phyloP scores from a whole-genome alignment of 1,140 invertebrate species.

The Pseudomyrmex sp. region DNA sequence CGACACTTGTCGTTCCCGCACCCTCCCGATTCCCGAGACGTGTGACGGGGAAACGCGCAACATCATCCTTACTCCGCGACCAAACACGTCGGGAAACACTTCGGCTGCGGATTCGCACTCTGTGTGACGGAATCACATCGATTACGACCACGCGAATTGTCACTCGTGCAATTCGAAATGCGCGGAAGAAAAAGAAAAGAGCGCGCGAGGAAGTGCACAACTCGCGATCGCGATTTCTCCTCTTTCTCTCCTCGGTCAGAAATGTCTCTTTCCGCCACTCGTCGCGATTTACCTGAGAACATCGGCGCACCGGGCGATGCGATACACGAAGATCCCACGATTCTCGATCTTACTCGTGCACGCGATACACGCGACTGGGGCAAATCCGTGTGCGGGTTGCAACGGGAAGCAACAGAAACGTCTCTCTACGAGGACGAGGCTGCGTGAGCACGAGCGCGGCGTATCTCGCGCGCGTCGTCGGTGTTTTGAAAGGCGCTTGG shows the following conservation, averaged over 20 bases:
- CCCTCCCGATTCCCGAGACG: constrained; percentile 23
- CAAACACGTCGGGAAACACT: not conserved
- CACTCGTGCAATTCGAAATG: too few relatives aligned
- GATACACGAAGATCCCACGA: constrained; percentile 16
- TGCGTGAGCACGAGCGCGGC: constrained; percentile 54
- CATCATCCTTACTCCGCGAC: too few relatives aligned
- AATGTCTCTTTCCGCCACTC: not conserved
- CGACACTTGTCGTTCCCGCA: constrained; percentile 46
- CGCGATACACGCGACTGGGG: constrained; percentile 36
- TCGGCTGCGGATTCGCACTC: too few relatives aligned
- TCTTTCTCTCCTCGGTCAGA: not conserved
- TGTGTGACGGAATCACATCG: not conserved
- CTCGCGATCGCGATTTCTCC: not conserved
- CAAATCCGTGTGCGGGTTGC: not conserved
- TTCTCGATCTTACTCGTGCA: constrained; percentile 5
- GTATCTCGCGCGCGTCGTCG: constrained; percentile 72
- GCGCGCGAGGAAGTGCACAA: not conserved
- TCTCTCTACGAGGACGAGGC: constrained; percentile 23
- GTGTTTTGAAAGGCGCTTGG: constrained; percentile 78
- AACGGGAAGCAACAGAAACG: constrained; percentile 38
- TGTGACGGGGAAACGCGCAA: too few relatives aligned
- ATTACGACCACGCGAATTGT: not conserved
- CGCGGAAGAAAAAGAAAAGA: too few relatives aligned
- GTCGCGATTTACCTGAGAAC: constrained; percentile 76
- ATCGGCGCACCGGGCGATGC: constrained; percentile 67